phyloP scores from a whole-genome alignment of 2,113 vertebrate species.

The Myrmophylax atrothorax region DNA sequence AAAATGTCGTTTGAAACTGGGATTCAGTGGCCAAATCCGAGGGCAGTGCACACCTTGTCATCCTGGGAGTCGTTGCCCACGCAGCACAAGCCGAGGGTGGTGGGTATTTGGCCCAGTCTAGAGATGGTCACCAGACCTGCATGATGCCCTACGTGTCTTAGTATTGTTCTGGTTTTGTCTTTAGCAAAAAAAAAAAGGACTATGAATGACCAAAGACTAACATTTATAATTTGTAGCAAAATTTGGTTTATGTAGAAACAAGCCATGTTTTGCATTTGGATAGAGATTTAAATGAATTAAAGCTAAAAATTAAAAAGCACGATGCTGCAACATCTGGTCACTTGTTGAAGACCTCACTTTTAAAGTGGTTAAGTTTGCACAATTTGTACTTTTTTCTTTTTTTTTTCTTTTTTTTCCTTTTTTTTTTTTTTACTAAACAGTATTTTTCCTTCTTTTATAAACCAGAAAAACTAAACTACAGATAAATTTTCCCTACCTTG shows the following conservation, averaged over 20 bases:
- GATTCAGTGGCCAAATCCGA: slow-evolving; percentile 71
- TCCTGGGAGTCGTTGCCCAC: slow-evolving; percentile 36
- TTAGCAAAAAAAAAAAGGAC: slow-evolving; percentile 42
- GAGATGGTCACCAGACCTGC: slow-evolving; percentile 34
- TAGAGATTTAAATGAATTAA: slow-evolving; percentile 87
- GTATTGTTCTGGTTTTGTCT: slow-evolving; percentile 42
- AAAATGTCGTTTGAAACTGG: slow-evolving; percentile 71
- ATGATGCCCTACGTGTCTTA: slow-evolving; percentile 46
- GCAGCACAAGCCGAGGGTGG: slow-evolving; percentile 26
- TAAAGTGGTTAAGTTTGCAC: slow-evolving; percentile 87
- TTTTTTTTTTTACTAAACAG: slow-evolving; percentile 77
- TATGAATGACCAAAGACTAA: slow-evolving; percentile 72
- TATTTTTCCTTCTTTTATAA: slow-evolving; percentile 83
- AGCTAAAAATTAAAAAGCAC: slow-evolving; percentile 85
- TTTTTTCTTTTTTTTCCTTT: slow-evolving; percentile 48
- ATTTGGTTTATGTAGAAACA: slow-evolving; percentile 89
- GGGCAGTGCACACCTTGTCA: slow-evolving; percentile 34
- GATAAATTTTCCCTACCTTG: slow-evolving; percentile 80
- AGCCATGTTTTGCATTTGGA: slow-evolving; percentile 86
- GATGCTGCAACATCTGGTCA: slow-evolving; percentile 78
- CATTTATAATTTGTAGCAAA: slow-evolving; percentile 81
- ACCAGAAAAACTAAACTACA: slow-evolving; percentile 87
- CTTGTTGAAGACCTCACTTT: slow-evolving; percentile 82
- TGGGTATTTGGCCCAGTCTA: slow-evolving; percentile 56
- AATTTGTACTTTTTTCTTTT: slow-evolving; percentile 86